phyloP scores from a whole-genome alignment of 1,140 invertebrate genomes.

The Ceratoteleas bidentatus region DNA sequence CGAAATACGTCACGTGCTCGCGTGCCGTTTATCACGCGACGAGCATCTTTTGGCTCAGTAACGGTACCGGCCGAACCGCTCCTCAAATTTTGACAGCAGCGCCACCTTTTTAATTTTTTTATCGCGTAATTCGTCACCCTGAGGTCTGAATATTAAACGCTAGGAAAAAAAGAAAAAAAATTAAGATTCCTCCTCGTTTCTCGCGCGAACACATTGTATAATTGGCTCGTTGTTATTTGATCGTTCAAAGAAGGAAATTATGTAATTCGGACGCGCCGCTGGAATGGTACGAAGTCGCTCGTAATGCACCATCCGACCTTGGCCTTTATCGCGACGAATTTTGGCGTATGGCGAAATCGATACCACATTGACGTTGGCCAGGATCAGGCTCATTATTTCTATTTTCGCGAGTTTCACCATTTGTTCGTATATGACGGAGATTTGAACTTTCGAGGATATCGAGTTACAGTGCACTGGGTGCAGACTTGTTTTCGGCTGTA shows the following conservation, averaged over 20 bases:
- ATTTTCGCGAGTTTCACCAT: background rate
- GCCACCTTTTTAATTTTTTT: no score
- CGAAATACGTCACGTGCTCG: no score
- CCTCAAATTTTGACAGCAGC: no score
- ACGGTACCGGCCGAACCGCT: no score
- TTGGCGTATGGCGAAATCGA: constrained; percentile 21
- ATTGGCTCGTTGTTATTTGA: constrained; percentile 50
- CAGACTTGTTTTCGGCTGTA: no score
- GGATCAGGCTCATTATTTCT: no score
- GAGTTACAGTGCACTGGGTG: background rate
- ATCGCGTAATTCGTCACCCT: no score
- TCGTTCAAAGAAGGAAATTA: constrained; percentile 59
- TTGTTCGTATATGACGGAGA: background rate
- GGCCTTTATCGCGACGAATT: constrained; percentile 48
- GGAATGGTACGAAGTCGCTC: constrained; percentile 56
- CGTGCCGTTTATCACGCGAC: no score
- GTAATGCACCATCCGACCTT: constrained; percentile 40
- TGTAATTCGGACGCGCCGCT: constrained; percentile 56
- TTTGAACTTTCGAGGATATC: background rate
- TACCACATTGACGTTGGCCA: background rate
- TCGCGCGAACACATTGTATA: constrained; percentile 42
- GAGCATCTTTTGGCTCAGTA: no score
- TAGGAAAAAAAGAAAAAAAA: no score
- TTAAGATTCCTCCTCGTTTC: background rate
- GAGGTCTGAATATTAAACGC: no score